These are phyloP conservation scores for Cheilosia grossa DNA, from an alignment of 2,888 invertebrate species.

Conservation along the genomic window DNA sequence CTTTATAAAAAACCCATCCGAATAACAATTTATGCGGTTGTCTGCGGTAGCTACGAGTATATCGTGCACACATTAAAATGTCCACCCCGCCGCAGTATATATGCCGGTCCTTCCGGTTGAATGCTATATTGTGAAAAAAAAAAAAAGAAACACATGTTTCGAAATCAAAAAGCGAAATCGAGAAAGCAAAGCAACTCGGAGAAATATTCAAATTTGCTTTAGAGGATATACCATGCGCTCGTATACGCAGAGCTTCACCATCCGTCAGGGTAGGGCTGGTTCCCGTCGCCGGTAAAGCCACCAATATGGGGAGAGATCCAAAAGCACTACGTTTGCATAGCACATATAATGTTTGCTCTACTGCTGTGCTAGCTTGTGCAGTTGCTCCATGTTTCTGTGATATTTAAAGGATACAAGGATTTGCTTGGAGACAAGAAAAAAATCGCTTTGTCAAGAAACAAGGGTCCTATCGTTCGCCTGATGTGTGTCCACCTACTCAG, in stretches of 20 bases:
- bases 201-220: slow-evolving; percentile 70
- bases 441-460: slow-evolving; percentile 8
- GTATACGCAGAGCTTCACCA: slow-evolving; percentile 3
- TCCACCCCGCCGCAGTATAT: slow-evolving; percentile 21
- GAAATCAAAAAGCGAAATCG: slow-evolving; percentile 50
- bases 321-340: slow-evolving; percentile 55
- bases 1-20: slow-evolving; percentile 50
- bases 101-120: slow-evolving; percentile 43
- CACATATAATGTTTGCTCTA: slow-evolving; percentile 59
- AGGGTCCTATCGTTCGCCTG: not conserved
- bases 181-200: slow-evolving; percentile 28
- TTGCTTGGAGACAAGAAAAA: slow-evolving; percentile 19
- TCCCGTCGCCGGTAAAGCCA: slow-evolving; percentile 3
- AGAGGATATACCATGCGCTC: slow-evolving; percentile 20
- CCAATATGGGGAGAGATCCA: slow-evolving; percentile 10
- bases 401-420: slow-evolving; percentile 48
- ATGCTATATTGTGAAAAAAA: slow-evolving; percentile 61
- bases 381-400: slow-evolving; percentile 23
- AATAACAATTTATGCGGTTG: slow-evolving; percentile 47
- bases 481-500: slow-evolving; percentile 2
- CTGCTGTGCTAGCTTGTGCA: slow-evolving; percentile 21
- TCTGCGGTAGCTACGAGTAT: not conserved
- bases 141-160: slow-evolving; percentile 43
- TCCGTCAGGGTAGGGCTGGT: not conserved
- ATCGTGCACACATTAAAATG: slow-evolving; percentile 21